Percentiles rank a stretch among this genome's conserved stretches.
Conservation (phyloP, 2,113 vertebrate genomes). For the Chaetorhynchus papuensis region DNA sequence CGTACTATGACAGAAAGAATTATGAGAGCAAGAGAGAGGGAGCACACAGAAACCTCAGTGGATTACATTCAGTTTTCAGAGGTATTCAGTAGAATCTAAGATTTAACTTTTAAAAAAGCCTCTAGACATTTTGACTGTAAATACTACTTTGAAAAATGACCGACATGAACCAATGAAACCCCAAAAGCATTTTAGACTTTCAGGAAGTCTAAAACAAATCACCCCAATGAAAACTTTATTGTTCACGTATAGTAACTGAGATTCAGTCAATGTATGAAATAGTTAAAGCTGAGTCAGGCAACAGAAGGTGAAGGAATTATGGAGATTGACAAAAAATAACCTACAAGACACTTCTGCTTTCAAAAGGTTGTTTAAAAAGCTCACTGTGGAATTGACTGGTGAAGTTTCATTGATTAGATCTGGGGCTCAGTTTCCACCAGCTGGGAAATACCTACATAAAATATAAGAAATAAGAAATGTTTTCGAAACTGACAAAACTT, state of each 20-base stretch:
- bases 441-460: background rate
- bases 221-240: background rate
- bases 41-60: background rate
- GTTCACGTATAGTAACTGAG: background rate
- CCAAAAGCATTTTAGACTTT: background rate
- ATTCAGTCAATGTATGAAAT: background rate
- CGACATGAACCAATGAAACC: background rate
- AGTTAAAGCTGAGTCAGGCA: background rate
- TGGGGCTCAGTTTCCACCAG: background rate
- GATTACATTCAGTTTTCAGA: background rate
- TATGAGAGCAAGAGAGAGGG: accelerated
- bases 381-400: background rate
- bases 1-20: background rate
- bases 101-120: background rate
- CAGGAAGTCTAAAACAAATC: background rate
- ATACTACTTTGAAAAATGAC: background rate
- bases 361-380: background rate
- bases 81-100: background rate
- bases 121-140: background rate
- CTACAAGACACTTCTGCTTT: background rate
- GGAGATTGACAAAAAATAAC: background rate
- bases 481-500: background rate
- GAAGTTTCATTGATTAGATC: background rate
- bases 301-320: background rate
- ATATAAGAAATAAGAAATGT: background rate